A percentile compares a stretch with the other conserved stretches of the same genome.
Evolutionary conservation across 2,888 invertebrate species (phyloP).

Genomic region (Acrobasis consociella): DNA sequence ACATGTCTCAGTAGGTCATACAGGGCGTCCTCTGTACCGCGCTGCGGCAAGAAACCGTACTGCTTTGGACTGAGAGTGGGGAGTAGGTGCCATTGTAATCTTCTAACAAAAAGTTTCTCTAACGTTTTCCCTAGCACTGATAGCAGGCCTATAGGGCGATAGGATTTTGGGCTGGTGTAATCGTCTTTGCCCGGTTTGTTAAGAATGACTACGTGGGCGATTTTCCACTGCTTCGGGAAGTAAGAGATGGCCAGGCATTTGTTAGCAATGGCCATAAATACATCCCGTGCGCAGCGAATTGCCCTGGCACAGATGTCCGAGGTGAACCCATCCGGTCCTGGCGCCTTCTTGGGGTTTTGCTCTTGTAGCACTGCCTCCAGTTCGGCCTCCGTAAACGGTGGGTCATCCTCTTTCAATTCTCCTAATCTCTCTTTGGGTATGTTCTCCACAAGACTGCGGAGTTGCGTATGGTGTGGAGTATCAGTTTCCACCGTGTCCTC

Average conservation of each 20-base stretch:
- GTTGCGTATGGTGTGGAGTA: neutral
- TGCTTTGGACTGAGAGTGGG: neutral
- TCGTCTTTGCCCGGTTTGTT: constrained; percentile 7
- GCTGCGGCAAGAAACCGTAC: constrained; percentile 3
- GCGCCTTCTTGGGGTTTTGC: constrained; percentile 14
- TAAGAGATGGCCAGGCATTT: constrained; percentile 1
- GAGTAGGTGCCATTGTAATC: neutral
- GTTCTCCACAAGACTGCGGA: neutral
- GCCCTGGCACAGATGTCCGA: constrained; percentile 11
- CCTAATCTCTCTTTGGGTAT: neutral
- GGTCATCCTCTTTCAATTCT: neutral
- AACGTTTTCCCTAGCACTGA: constrained; percentile 4
- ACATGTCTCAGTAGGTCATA: constrained; percentile 20
- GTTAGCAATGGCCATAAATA: neutral
- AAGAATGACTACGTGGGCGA: neutral
- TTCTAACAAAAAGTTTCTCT: neutral
- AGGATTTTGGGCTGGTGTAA: constrained; percentile 11
- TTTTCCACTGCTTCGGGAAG: constrained; percentile 8
- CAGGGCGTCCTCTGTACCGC: constrained; percentile 22
- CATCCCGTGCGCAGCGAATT: neutral
- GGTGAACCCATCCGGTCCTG: constrained; percentile 10
- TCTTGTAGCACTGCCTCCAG: too few relatives aligned
- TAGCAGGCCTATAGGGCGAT: constrained; percentile 9
- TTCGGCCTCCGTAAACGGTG: neutral
- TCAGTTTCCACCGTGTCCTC: neutral